Conservation (phyloP, 2,888 invertebrate genomes). For the Epiblema foenella region DNA sequence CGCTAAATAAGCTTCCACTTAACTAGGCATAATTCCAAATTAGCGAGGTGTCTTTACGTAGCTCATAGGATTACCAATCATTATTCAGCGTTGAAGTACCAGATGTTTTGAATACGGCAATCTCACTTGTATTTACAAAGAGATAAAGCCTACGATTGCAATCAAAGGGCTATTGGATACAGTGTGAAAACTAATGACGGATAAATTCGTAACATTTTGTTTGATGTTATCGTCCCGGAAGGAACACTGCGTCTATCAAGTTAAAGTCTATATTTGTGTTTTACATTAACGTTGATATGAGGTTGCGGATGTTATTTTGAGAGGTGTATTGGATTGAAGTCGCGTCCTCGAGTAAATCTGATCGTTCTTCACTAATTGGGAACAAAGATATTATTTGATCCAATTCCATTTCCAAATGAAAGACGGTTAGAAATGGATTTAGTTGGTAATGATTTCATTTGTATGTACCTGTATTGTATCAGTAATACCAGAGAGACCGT, state of each 20-base stretch:
- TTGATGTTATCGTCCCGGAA: background rate
- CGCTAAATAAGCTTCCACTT: slow-evolving; percentile 35
- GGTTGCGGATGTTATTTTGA: background rate
- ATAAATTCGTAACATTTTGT: background rate
- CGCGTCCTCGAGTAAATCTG: slow-evolving; percentile 19
- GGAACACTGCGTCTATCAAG: background rate
- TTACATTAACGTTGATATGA: background rate
- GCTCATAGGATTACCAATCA: slow-evolving; percentile 25
- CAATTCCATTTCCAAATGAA: slow-evolving; percentile 30
- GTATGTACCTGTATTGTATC: background rate
- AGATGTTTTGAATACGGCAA: background rate
- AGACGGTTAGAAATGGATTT: slow-evolving; percentile 14
- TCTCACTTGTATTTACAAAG: slow-evolving; percentile 1
- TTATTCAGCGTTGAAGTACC: slow-evolving; percentile 28
- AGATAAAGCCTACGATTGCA: slow-evolving; percentile 3
- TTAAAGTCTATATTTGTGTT: slow-evolving; percentile 2
- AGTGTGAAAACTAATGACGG: slow-evolving; percentile 3
- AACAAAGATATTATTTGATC: slow-evolving; percentile 37
- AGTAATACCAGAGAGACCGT: background rate
- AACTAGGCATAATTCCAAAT: slow-evolving; percentile 45
- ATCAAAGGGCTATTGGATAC: background rate
- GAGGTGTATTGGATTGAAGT: background rate
- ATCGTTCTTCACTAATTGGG: slow-evolving; percentile 28
- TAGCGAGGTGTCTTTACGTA: slow-evolving; percentile 34
- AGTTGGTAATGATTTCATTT: background rate